phyloP scores from a whole-genome alignment of 2,888 invertebrate species.

The Dolichopus griseipennis region DNA sequence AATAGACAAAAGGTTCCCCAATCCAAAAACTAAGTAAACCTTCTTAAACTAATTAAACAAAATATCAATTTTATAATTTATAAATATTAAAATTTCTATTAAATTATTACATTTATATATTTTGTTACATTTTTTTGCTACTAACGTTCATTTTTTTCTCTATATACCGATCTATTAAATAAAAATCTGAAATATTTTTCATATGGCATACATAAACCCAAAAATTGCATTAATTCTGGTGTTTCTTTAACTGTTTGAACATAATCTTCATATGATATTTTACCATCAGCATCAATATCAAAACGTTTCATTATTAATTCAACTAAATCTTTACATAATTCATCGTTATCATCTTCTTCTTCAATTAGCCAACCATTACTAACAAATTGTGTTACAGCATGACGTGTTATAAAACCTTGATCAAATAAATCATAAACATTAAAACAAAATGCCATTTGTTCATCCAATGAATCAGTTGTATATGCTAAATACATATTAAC shows the following conservation, averaged over 20 bases:
- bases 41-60: no score
- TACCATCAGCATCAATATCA: constrained; percentile 65
- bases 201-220: constrained; percentile 63
- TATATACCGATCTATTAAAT: not conserved
- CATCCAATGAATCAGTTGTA: constrained; percentile 57
- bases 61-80: no score
- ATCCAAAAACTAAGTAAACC: no score
- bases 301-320: constrained; percentile 63
- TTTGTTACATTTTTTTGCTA: no score
- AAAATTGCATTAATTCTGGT: constrained; percentile 58
- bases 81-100: no score
- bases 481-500: constrained; percentile 59
- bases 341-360: constrained; percentile 65
- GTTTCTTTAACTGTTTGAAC: constrained; percentile 52
- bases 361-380: constrained; percentile 46
- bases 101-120: no score
- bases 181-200: not conserved
- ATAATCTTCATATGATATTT: constrained; percentile 61
- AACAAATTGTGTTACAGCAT: constrained; percentile 53
- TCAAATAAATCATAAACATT: constrained; percentile 43
- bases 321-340: constrained; percentile 54
- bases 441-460: constrained; percentile 60
- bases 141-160: not conserved
- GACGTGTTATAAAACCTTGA: constrained; percentile 57
- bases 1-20: no score